Conservation (phyloP, 1,140 invertebrate species). For the Diprion similis region DNA sequence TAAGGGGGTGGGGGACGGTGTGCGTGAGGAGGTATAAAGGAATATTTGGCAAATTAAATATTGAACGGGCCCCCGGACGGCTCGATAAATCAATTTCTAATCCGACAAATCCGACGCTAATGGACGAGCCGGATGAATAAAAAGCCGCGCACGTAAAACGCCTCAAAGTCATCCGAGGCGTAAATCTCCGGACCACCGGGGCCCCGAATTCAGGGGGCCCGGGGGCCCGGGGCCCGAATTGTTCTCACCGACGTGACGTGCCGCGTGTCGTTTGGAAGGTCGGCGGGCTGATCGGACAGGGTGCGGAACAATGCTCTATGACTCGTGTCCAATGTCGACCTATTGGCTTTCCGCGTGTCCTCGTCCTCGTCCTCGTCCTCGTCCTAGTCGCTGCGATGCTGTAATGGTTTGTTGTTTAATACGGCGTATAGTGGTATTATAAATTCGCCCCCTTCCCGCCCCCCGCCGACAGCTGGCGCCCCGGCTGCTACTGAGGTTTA, state of each 20-base stretch:
- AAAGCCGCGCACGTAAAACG: neutral
- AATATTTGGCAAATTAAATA: neutral
- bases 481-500: slow-evolving; percentile 22
- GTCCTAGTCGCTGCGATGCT: slow-evolving; percentile 26
- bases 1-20: neutral
- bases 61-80: slow-evolving; percentile 13
- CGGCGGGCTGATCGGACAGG: neutral
- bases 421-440: slow-evolving; percentile 40
- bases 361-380: too few relatives aligned
- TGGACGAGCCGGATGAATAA: slow-evolving; percentile 24
- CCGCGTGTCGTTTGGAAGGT: neutral
- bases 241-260: neutral
- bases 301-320: slow-evolving; percentile 7
- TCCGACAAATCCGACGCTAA: slow-evolving; percentile 43
- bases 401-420: slow-evolving; percentile 52
- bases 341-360: slow-evolving; percentile 9
- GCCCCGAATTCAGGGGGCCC: too few relatives aligned
- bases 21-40: neutral
- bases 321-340: slow-evolving; percentile 38
- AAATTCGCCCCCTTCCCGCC: slow-evolving; percentile 55
- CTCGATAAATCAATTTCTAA: slow-evolving; percentile 39
- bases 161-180: neutral
- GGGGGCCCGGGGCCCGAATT: neutral
- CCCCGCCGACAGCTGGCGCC: slow-evolving; percentile 47
- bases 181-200: too few relatives aligned